Percentiles rank a stretch among this genome's conserved stretches.
Conservation (phyloP, 2,888 invertebrate genomes). For the Caradrina kadenii region DNA sequence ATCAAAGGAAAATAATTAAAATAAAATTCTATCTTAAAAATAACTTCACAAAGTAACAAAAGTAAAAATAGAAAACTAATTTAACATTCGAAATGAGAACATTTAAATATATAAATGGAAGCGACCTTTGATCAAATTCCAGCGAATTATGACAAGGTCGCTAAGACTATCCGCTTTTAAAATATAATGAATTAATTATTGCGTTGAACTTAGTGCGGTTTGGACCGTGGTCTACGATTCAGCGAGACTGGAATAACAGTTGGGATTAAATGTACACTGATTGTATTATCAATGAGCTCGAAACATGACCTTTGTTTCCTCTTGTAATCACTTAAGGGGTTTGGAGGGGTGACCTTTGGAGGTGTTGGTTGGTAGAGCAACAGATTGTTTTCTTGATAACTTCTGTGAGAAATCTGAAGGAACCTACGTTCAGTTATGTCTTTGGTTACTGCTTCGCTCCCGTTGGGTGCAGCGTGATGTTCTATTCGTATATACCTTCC, state of each 20-base stretch:
- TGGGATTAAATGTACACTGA: constrained; percentile 35
- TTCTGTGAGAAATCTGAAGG: too few species aligned
- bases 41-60: not conserved
- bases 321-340: constrained; percentile 22
- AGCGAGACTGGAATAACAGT: constrained; percentile 13
- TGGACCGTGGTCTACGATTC: constrained; percentile 29
- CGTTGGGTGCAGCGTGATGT: too few species aligned
- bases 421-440: too few species aligned
- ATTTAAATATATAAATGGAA: constrained; percentile 38
- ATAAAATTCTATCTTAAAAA: constrained; percentile 4
- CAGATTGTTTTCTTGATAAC: not conserved
- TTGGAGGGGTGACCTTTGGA: not conserved
- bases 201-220: constrained; percentile 35
- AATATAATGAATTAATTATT: constrained; percentile 55
- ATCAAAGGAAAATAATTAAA: not conserved
- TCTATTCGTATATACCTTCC: too few species aligned
- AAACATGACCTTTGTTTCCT: constrained; percentile 24
- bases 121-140: constrained; percentile 35
- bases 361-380: not conserved
- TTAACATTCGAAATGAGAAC: constrained; percentile 12
- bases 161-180: constrained; percentile 39
- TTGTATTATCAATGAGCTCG: constrained; percentile 40
- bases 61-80: not conserved
- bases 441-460: too few species aligned
- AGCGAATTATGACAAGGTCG: constrained; percentile 22